Evolutionary conservation across 1,140 invertebrate genomes (phyloP).

Genomic region (Chionoecetes opilio): DNA sequence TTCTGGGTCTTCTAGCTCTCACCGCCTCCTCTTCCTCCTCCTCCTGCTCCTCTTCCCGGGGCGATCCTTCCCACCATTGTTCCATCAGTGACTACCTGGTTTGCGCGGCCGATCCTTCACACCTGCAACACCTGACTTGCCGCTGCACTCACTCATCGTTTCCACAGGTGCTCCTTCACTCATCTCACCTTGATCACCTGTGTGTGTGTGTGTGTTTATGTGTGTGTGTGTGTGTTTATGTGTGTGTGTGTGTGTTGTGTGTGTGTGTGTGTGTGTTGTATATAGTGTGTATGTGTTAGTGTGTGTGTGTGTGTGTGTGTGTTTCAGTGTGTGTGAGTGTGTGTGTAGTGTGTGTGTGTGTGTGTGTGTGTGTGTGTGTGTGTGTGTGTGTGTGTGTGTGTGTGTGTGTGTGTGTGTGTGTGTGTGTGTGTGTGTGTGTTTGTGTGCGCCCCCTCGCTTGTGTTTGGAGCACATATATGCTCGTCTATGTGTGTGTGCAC

Average conservation of each 20-base stretch:
- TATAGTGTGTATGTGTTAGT: no score
- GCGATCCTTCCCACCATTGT: background rate
- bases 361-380: constrained; percentile 24
- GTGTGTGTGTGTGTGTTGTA: background rate
- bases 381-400: constrained; percentile 8
- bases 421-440: background rate
- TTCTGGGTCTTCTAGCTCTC: background rate
- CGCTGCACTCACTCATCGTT: background rate
- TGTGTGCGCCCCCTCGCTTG: background rate
- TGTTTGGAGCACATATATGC: background rate
- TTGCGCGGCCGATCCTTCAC: background rate
- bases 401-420: background rate
- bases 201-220: constrained; percentile 7
- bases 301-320: background rate
- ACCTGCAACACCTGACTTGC: background rate
- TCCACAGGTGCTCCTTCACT: background rate
- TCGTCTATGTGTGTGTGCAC: background rate
- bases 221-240: constrained; percentile 7
- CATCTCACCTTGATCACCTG: no score
- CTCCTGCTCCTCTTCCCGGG: background rate
- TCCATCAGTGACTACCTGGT: background rate
- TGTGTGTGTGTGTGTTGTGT: constrained; percentile 20
- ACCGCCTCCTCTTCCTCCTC: background rate
- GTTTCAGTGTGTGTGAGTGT: background rate
- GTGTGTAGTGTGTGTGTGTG: constrained; percentile 25